Percentiles rank a stretch among this genome's conserved stretches.
These are phyloP conservation scores for Phasianus colchicus DNA, from an alignment of 2,113 vertebrate species.

Conservation along the genomic window DNA sequence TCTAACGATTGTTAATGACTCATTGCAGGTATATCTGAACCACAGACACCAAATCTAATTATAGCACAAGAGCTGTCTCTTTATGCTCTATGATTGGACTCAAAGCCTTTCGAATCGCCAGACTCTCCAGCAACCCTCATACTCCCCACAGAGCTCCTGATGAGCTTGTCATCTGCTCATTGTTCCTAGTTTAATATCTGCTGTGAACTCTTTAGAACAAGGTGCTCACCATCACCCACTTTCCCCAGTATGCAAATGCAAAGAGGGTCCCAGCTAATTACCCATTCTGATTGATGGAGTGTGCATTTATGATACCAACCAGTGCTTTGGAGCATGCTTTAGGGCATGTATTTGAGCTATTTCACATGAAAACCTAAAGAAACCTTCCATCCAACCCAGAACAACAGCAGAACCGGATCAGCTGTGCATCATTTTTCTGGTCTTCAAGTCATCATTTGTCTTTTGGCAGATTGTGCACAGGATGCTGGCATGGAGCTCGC, in stretches of 20 bases:
- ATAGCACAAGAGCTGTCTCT: background rate
- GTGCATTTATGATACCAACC: background rate
- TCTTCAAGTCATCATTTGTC: slow-evolving; percentile 23
- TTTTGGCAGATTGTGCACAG: background rate
- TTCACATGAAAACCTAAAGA: background rate
- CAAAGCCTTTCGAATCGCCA: background rate
- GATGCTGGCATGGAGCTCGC: background rate
- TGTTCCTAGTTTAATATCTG: background rate
- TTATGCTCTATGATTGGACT: background rate
- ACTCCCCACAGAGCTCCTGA: background rate
- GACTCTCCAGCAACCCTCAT: background rate
- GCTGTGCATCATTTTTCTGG: background rate
- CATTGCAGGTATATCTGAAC: background rate
- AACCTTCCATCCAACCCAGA: background rate
- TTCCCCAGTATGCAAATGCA: background rate
- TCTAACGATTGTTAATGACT: background rate
- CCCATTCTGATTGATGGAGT: background rate
- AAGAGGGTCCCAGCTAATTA: background rate
- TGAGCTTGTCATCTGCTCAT: background rate
- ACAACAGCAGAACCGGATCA: background rate
- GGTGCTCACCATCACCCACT: background rate
- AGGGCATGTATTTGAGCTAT: background rate
- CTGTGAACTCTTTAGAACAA: background rate
- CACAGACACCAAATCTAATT: background rate
- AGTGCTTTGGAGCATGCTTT: background rate